Conservation (phyloP, 2,113 vertebrate genomes). For the Anseranas semipalmata region DNA sequence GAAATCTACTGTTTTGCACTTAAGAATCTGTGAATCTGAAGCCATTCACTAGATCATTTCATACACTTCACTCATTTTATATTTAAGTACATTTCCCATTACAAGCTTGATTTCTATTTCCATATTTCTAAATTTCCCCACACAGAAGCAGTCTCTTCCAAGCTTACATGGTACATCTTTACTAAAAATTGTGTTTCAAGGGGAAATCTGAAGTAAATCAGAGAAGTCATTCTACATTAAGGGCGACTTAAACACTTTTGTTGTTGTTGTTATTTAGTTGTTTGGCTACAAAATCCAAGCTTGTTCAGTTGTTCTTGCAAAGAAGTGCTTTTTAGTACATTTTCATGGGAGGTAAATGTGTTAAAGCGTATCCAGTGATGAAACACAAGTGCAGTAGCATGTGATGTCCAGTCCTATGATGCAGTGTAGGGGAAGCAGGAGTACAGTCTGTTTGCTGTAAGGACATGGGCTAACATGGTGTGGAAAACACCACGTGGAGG, state of each 20-base stretch:
- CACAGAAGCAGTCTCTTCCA: neutral
- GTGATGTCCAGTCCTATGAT: neutral
- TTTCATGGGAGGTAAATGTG: neutral
- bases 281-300: neutral
- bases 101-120: neutral
- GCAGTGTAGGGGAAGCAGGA: neutral
- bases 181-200: neutral
- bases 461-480: fast-evolving
- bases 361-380: neutral
- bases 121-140: neutral
- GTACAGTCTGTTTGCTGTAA: neutral
- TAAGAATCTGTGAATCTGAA: neutral
- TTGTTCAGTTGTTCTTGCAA: neutral
- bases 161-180: neutral
- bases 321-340: neutral
- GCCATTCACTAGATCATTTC: neutral
- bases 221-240: neutral
- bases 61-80: neutral
- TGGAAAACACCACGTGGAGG: neutral
- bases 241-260: neutral
- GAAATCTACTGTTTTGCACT: neutral
- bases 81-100: neutral
- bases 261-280: neutral
- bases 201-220: neutral
- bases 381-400: neutral